A percentile compares a stretch with the other conserved stretches of the same genome.
Evolutionary conservation across 1,140 invertebrate genomes (phyloP).

Genomic region (Orchesella cincta): DNA sequence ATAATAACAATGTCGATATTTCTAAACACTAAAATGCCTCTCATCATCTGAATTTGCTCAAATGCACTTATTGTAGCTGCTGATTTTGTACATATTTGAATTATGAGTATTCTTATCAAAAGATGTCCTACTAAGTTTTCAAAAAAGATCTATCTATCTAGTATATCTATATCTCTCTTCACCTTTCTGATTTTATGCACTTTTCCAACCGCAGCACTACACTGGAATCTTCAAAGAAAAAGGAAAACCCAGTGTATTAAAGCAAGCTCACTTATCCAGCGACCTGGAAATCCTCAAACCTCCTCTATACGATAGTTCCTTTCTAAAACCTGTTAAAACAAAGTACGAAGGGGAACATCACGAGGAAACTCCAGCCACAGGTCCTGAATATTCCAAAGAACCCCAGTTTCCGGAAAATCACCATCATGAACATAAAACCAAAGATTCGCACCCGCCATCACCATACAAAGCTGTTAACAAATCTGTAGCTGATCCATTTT

Average conservation of each 20-base stretch:
- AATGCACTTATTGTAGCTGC: too few species aligned
- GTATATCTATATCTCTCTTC: not conserved
- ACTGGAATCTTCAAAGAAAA: too few species aligned
- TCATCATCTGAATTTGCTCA: too few species aligned
- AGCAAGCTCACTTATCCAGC: not conserved
- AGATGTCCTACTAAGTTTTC: too few species aligned
- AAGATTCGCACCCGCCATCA: not conserved
- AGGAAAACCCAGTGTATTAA: not conserved
- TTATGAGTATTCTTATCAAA: not conserved
- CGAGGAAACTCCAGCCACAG: not conserved
- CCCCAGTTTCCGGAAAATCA: not conserved
- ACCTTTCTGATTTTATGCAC: not conserved
- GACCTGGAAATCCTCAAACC: conserved; percentile 11
- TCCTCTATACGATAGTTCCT: not conserved
- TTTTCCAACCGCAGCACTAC: not conserved
- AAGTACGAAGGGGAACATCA: not conserved
- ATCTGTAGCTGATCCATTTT: not conserved
- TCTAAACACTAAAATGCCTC: too few species aligned
- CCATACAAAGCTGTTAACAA: not conserved
- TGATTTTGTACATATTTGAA: not conserved
- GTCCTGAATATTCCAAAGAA: not conserved
- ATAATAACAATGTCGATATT: too few species aligned
- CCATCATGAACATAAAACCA: not conserved
- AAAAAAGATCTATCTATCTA: not conserved
- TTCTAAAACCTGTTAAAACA: not conserved